Percentiles rank a stretch among this genome's conserved stretches.
Conservation (phyloP, 2,888 invertebrate genomes). For the Drosophila subsilvestris region DNA sequence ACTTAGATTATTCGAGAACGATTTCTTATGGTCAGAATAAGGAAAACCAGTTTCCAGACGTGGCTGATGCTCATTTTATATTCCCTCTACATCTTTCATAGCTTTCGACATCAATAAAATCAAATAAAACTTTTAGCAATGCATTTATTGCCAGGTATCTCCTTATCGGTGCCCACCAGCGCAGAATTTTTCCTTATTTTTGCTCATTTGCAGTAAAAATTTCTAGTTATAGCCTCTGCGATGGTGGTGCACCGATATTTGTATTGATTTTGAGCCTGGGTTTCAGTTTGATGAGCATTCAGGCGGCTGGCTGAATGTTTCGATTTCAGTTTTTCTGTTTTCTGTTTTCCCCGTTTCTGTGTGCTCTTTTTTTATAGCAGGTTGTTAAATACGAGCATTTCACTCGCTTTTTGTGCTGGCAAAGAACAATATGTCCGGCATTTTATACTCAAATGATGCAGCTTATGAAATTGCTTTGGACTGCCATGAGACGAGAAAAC, state of each 20-base stretch:
- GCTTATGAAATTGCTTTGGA: constrained; percentile 34
- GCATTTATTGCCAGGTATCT: not conserved
- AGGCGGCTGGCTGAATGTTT: constrained; percentile 8
- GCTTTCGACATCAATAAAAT: too few species aligned
- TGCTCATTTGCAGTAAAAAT: constrained; percentile 75
- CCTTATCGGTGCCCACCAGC: not conserved
- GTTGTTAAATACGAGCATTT: constrained; percentile 36
- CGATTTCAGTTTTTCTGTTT: constrained; percentile 19
- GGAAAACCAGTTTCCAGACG: not conserved
- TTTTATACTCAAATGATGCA: constrained; percentile 35
- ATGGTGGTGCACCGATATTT: constrained; percentile 1
- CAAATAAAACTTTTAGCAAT: too few species aligned
- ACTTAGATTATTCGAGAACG: too few species aligned
- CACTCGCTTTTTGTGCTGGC: constrained; percentile 8
- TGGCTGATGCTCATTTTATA: not conserved
- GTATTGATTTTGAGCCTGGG: constrained; percentile 26
- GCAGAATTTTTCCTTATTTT: constrained; percentile 9
- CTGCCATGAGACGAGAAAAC: constrained; percentile 2
- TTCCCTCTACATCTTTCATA: too few species aligned
- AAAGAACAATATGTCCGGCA: constrained; percentile 19
- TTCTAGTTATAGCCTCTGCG: constrained; percentile 43
- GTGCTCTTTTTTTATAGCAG: constrained; percentile 28
- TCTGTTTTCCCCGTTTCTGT: constrained; percentile 5
- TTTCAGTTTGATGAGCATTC: constrained; percentile 22
- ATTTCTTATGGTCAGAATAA: not conserved